Percentiles rank a stretch among this genome's conserved stretches.
phyloP scores from a whole-genome alignment of 2,113 vertebrate genomes.

The Piprites chloris region DNA sequence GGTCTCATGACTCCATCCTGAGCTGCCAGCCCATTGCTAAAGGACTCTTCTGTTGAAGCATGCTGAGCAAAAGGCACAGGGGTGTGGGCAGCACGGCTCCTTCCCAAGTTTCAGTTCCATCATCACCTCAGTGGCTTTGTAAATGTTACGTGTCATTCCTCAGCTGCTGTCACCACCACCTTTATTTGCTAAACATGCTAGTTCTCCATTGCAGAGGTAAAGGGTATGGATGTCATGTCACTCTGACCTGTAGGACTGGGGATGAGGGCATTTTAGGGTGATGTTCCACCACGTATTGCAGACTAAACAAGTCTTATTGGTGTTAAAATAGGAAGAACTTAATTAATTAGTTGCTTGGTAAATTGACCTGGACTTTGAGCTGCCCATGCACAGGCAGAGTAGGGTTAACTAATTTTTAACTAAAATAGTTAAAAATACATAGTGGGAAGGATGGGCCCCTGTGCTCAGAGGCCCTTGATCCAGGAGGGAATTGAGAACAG shows the following conservation, averaged over 20 bases:
- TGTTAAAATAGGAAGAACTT: background rate
- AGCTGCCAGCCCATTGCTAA: slow-evolving; percentile 22
- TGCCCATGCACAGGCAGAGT: background rate
- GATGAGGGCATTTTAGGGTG: background rate
- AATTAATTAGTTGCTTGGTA: background rate
- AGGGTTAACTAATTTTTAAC: too few species aligned
- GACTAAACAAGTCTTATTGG: background rate
- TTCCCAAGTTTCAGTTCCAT: background rate
- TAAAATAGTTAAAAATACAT: background rate
- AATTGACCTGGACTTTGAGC: background rate
- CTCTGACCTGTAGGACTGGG: background rate
- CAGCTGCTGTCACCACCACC: slow-evolving; percentile 6
- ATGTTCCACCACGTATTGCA: background rate
- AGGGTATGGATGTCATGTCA: background rate
- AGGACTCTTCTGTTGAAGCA: slow-evolving; percentile 41
- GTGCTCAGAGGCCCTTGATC: background rate
- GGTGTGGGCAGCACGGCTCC: background rate
- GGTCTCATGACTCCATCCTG: background rate
- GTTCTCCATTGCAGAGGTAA: slow-evolving; percentile 14
- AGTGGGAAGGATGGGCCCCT: background rate
- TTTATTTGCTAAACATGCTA: slow-evolving; percentile 20
- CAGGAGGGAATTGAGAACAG: background rate
- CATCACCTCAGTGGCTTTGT: slow-evolving; percentile 32
- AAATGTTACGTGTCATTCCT: slow-evolving; percentile 26
- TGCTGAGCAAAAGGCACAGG: slow-evolving; percentile 1